phyloP scores from a whole-genome alignment of 2,113 vertebrate species.

The Zonotrichia leucophrys region DNA sequence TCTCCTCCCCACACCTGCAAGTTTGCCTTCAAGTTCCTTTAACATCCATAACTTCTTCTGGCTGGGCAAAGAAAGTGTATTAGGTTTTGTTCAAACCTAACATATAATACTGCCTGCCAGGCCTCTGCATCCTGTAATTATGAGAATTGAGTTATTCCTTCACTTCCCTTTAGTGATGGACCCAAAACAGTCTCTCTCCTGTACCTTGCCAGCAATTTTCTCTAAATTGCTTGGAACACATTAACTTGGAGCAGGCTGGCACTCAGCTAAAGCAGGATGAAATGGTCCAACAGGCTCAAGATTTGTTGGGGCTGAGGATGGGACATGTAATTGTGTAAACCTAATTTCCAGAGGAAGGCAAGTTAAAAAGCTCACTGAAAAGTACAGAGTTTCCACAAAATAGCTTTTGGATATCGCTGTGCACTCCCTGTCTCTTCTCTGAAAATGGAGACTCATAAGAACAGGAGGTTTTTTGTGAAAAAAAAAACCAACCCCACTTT shows the following conservation, averaged over 20 bases:
- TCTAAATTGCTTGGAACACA: background rate
- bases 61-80: background rate
- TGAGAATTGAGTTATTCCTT: background rate
- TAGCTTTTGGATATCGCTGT: background rate
- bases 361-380: background rate
- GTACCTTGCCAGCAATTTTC: constrained; percentile 6
- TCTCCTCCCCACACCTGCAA: background rate
- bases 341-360: background rate
- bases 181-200: background rate
- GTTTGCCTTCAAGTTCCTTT: background rate
- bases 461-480: background rate
- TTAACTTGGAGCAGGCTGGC: background rate
- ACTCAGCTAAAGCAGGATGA: background rate
- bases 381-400: background rate
- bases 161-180: background rate
- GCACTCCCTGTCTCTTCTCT: background rate
- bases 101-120: background rate
- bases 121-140: background rate
- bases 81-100: background rate
- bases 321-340: background rate
- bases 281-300: background rate
- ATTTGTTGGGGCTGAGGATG: background rate
- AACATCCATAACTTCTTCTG: background rate
- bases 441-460: background rate
- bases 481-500: background rate